Conservation (phyloP, 2,113 vertebrate genomes). For the Caranx ignobilis region DNA sequence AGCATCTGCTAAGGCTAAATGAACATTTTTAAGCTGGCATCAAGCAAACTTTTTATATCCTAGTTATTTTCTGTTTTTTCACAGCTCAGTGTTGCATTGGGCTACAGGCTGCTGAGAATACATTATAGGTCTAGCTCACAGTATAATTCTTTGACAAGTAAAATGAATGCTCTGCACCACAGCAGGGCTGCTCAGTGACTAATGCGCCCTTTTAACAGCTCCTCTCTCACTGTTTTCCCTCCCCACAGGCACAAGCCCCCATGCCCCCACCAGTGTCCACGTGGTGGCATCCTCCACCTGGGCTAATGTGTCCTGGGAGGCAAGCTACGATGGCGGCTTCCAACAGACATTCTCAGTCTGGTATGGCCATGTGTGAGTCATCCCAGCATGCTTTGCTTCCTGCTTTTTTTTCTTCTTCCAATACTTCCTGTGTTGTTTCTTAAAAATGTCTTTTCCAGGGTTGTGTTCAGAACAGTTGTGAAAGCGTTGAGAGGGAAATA, state of each 20-base stretch:
- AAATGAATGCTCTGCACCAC: constrained; percentile 3
- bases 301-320: constrained; percentile 97
- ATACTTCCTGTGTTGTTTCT: constrained; percentile 63
- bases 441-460: constrained; percentile 67
- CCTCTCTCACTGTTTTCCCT: constrained; percentile 10
- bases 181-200: constrained; percentile 30
- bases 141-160: constrained; percentile 22
- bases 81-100: background rate
- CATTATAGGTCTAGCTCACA: constrained; percentile 9
- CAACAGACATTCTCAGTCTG: constrained; percentile 99
- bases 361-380: constrained; percentile 99
- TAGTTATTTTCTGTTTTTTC: background rate
- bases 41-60: background rate
- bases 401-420: constrained; percentile 84
- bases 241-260: constrained; percentile 95
- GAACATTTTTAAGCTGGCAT: background rate
- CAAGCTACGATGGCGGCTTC: constrained; percentile 95
- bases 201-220: constrained; percentile 45
- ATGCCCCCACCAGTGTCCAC: constrained; percentile 90
- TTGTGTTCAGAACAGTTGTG: constrained; percentile 77
- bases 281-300: constrained; percentile 92
- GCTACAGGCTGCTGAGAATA: background rate
- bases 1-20: background rate
- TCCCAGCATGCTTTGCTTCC: constrained; percentile 99
- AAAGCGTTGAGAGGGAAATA: constrained; percentile 63